Evolutionary conservation across 2,113 vertebrate genomes (phyloP).

Genomic region (Mastomys natalensis): DNA sequence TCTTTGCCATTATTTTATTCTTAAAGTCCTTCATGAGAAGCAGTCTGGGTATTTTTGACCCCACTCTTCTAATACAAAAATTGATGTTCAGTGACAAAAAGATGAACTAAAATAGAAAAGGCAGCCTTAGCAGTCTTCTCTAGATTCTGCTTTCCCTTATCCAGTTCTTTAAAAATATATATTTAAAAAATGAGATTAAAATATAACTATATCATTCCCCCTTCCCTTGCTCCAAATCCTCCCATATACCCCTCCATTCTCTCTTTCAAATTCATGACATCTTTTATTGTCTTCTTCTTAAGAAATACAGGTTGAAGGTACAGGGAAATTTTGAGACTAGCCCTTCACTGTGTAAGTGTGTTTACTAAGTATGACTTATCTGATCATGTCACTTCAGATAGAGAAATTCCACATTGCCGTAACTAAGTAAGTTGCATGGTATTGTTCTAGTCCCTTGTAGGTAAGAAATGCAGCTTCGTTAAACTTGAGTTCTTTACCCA

Average conservation of each 20-base stretch:
- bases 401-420: neutral
- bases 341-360: neutral
- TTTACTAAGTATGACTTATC: neutral
- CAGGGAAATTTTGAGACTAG: neutral
- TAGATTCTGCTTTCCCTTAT: neutral
- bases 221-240: too few species aligned
- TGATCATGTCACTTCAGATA: neutral
- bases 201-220: neutral
- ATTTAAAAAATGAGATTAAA: neutral
- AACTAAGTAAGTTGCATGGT: too few species aligned
- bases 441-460: neutral
- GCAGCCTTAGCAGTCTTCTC: neutral
- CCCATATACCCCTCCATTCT: neutral
- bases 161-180: constrained; percentile 9
- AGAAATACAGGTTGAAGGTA: neutral
- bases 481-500: neutral
- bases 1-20: constrained; percentile 23
- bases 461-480: neutral
- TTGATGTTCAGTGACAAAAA: neutral
- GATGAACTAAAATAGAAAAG: neutral
- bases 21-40: constrained; percentile 12
- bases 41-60: neutral
- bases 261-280: neutral
- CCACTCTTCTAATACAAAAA: neutral
- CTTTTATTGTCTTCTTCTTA: neutral